Evolutionary conservation across 1,140 invertebrate genomes (phyloP).

Genomic region (Drosophila ironensis): DNA sequence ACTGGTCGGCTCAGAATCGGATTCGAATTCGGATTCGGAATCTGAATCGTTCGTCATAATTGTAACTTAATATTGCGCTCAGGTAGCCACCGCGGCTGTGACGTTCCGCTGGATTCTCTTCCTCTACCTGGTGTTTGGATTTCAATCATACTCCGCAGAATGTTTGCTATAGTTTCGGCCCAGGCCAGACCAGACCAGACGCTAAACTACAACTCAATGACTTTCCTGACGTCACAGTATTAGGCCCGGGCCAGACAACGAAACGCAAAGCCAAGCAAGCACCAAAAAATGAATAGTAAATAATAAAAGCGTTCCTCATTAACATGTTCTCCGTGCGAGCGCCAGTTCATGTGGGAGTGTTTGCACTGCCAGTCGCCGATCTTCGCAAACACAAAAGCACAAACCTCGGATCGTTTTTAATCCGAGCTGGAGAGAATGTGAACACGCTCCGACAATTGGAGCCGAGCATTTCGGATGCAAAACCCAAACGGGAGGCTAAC

Average conservation of each 20-base stretch:
- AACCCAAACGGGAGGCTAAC: background rate
- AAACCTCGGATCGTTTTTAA: background rate
- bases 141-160: conserved; percentile 52
- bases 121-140: conserved; percentile 17
- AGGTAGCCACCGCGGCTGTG: conserved; percentile 43
- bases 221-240: conserved; percentile 77
- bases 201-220: conserved; percentile 75
- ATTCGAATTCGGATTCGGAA: conserved; percentile 44
- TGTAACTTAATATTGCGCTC: conserved; percentile 72
- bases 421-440: background rate
- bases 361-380: conserved; percentile 10
- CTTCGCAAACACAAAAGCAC: conserved; percentile 1
- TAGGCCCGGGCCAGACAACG: conserved; percentile 46
- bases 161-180: conserved; percentile 66
- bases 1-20: conserved; percentile 53
- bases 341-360: conserved; percentile 14
- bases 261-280: conserved; percentile 17
- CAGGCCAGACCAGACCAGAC: conserved; percentile 18
- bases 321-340: conserved; percentile 26
- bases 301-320: conserved; percentile 29
- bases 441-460: conserved; percentile 27
- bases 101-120: conserved; percentile 18
- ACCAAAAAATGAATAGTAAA: conserved; percentile 8
- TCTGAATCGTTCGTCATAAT: conserved; percentile 42
- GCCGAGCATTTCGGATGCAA: background rate